Conservation (phyloP, 2,797 vertebrate species). For the Sebastes goodei region DNA sequence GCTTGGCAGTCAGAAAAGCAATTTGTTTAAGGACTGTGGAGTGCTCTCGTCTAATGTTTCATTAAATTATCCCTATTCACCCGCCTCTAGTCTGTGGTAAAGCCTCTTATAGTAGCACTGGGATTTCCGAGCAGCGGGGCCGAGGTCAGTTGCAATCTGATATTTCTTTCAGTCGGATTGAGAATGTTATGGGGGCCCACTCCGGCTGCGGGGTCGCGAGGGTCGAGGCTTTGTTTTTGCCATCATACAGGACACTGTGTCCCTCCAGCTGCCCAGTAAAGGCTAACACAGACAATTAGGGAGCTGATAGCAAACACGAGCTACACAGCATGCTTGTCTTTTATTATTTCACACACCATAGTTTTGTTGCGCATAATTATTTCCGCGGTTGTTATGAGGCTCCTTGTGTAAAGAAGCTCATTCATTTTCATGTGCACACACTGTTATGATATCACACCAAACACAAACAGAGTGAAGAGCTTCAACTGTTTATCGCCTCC, state of each 20-base stretch:
- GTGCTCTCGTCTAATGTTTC: slow-evolving; percentile 79
- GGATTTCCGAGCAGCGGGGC: slow-evolving; percentile 59
- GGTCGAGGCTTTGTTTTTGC: slow-evolving; percentile 47
- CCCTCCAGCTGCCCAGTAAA: slow-evolving; percentile 4
- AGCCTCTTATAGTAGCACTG: slow-evolving; percentile 72
- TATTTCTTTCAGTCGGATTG: slow-evolving; percentile 60
- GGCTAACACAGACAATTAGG: slow-evolving; percentile 30
- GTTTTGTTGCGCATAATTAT: slow-evolving; percentile 23
- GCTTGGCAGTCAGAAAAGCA: slow-evolving; percentile 67
- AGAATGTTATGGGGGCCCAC: slow-evolving; percentile 37
- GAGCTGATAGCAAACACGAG: slow-evolving; percentile 2
- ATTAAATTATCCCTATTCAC: slow-evolving; percentile 82
- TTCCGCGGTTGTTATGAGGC: slow-evolving; percentile 1
- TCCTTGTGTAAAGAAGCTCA: slow-evolving; percentile 2
- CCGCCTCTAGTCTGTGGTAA: slow-evolving; percentile 67
- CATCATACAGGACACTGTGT: slow-evolving; percentile 30
- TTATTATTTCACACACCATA: slow-evolving; percentile 15
- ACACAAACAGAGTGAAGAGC: not conserved
- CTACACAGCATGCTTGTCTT: not conserved
- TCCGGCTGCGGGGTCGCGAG: not conserved
- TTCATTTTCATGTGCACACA: not conserved
- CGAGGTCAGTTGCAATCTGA: slow-evolving; percentile 72
- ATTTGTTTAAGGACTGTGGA: slow-evolving; percentile 80
- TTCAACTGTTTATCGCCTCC: not conserved
- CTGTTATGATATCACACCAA: not conserved